phyloP scores from a whole-genome alignment of 2,113 vertebrate genomes.

The Camarhynchus parvulus region DNA sequence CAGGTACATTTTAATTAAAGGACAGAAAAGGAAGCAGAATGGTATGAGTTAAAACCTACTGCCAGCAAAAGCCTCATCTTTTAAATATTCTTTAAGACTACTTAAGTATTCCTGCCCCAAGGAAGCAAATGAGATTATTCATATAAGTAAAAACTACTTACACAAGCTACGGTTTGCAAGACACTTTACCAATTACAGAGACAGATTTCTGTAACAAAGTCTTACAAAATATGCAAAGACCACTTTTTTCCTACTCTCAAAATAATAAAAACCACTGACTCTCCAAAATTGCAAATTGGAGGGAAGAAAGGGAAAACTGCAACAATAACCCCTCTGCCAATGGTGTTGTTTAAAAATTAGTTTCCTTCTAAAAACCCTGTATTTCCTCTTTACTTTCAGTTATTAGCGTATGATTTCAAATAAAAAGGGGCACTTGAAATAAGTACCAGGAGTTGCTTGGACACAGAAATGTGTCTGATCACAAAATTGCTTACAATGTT shows the following conservation, averaged over 20 bases:
- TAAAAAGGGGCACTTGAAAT: background rate
- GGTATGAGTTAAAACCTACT: background rate
- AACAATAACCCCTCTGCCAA: background rate
- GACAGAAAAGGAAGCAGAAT: constrained; percentile 13
- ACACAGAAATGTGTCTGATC: background rate
- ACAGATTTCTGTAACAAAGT: background rate
- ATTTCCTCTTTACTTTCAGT: background rate
- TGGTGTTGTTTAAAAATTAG: background rate
- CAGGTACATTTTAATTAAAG: constrained; percentile 15
- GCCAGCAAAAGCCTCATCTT: constrained; percentile 8
- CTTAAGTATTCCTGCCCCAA: constrained; percentile 36
- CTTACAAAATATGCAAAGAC: background rate
- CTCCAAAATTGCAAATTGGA: background rate
- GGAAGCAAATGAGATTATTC: constrained; percentile 35
- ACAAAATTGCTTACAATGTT: constrained; percentile 5
- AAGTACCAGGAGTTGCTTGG: background rate
- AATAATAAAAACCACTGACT: background rate
- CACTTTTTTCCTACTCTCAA: background rate
- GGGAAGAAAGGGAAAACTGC: background rate
- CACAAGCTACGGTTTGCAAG: background rate
- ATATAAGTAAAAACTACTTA: constrained; percentile 20
- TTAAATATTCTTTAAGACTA: constrained; percentile 32
- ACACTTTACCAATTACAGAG: background rate
- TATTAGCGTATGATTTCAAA: background rate
- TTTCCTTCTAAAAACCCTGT: background rate